Percentiles rank a stretch among this genome's conserved stretches.
Conservation (phyloP, 2,797 vertebrate genomes). For the Mastacembelus armatus region DNA sequence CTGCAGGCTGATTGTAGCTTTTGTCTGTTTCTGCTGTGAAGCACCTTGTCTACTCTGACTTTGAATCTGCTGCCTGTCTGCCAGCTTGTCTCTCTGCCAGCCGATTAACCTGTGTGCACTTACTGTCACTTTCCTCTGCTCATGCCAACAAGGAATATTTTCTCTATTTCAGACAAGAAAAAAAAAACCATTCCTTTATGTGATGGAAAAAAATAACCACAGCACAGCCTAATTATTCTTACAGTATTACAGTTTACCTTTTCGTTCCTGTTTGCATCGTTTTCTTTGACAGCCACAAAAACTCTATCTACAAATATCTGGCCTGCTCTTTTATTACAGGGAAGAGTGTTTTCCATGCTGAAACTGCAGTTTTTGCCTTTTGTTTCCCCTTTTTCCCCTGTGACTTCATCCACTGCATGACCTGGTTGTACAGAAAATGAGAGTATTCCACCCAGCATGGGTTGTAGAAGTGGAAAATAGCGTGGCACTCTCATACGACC, state of each 20-base stretch:
- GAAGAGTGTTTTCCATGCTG: rapidly evolving
- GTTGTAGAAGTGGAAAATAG: conserved; percentile 64
- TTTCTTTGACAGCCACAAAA: conserved; percentile 13
- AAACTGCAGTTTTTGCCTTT: conserved; percentile 21
- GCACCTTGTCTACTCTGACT: conserved; percentile 27
- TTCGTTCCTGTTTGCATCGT: not conserved
- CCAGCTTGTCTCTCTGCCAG: conserved; percentile 34
- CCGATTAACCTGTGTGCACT: conserved; percentile 30
- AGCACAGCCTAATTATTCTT: not conserved
- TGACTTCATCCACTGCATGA: conserved; percentile 43
- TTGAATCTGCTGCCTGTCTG: conserved; percentile 36
- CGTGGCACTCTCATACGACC: conserved; percentile 24
- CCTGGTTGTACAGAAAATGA: conserved; percentile 46
- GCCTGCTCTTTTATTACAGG: not conserved
- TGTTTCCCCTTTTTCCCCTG: conserved; percentile 41
- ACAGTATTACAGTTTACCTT: conserved; percentile 13
- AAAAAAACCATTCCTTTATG: not conserved
- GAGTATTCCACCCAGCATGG: conserved; percentile 45
- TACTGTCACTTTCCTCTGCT: conserved; percentile 22
- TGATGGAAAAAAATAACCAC: conserved; percentile 9
- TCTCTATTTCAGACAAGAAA: conserved; percentile 4
- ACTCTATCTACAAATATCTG: not conserved
- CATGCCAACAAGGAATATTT: conserved; percentile 4
- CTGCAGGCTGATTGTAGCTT: conserved; percentile 9
- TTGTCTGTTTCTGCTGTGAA: conserved; percentile 25